Percentiles rank a stretch among this genome's conserved stretches.
phyloP scores from a whole-genome alignment of 1,140 invertebrate genomes.

The Lepidotrigona ventralis region DNA sequence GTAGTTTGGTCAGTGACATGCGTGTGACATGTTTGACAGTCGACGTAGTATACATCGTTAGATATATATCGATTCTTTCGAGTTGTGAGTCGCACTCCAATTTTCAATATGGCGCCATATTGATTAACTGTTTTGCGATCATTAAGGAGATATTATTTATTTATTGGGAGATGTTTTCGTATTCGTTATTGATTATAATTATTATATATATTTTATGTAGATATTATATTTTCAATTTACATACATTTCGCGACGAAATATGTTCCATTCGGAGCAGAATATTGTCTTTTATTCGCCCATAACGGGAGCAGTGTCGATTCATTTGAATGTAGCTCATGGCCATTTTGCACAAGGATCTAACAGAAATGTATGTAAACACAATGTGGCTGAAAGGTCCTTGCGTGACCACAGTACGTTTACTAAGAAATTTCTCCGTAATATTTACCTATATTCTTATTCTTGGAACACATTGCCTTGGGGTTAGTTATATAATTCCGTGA shows the following conservation, averaged over 20 bases:
- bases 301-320: not conserved
- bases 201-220: not conserved
- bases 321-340: not conserved
- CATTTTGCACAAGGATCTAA: not conserved
- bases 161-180: no score
- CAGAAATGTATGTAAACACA: constrained; percentile 10
- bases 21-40: not conserved
- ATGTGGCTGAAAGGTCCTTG: not conserved
- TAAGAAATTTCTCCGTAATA: not conserved
- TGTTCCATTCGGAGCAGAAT: not conserved
- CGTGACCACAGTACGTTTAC: not conserved
- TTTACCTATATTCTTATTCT: not conserved
- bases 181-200: no score
- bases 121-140: no score
- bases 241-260: not conserved
- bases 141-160: no score
- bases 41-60: no score
- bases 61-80: not conserved
- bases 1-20: not conserved
- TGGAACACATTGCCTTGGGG: not conserved
- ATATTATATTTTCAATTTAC: not conserved
- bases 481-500: not conserved
- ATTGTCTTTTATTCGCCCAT: no score
- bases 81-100: not conserved
- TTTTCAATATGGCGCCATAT: not conserved